Percentiles rank a stretch among this genome's conserved stretches.
phyloP scores from a whole-genome alignment of 1,140 invertebrate genomes.

The Hydropsyche tenuis region DNA sequence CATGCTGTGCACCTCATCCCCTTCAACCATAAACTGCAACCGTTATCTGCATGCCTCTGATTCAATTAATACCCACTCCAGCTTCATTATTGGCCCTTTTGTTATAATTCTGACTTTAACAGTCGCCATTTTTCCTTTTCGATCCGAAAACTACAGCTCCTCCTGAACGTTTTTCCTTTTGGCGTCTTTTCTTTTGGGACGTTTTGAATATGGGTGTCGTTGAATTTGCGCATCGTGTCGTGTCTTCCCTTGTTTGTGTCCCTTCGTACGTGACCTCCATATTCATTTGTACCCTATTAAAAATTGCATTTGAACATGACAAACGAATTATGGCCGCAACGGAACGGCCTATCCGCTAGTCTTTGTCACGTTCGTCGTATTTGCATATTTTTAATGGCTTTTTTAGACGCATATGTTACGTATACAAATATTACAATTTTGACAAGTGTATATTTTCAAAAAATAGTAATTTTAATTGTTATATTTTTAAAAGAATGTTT shows the following conservation, averaged over 20 bases:
- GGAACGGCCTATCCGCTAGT: background rate
- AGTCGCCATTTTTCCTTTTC: background rate
- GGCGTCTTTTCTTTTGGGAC: too few species aligned
- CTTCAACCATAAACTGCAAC: background rate
- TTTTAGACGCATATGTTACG: too few species aligned
- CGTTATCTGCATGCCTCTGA: slow-evolving; percentile 22
- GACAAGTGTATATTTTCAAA: too few species aligned
- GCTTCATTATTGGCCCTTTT: slow-evolving; percentile 18
- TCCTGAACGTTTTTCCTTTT: too few species aligned
- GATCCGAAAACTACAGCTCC: too few species aligned
- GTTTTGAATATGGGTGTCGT: background rate
- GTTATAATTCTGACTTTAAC: background rate
- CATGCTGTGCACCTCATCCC: too few species aligned
- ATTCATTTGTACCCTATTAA: slow-evolving; percentile 17
- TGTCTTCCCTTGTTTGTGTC: slow-evolving; percentile 3
- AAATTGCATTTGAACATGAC: slow-evolving; percentile 2
- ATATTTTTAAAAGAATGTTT: too few species aligned
- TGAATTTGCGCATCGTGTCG: background rate
- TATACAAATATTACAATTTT: too few species aligned
- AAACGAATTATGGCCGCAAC: background rate
- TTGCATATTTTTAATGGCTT: background rate
- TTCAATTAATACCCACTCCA: slow-evolving; percentile 34
- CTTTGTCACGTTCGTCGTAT: background rate
- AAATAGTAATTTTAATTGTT: too few species aligned
- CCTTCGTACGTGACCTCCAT: slow-evolving; percentile 8